These are phyloP conservation scores for Galbula dea DNA, from an alignment of 2,113 vertebrate species.

Conservation along the genomic window DNA sequence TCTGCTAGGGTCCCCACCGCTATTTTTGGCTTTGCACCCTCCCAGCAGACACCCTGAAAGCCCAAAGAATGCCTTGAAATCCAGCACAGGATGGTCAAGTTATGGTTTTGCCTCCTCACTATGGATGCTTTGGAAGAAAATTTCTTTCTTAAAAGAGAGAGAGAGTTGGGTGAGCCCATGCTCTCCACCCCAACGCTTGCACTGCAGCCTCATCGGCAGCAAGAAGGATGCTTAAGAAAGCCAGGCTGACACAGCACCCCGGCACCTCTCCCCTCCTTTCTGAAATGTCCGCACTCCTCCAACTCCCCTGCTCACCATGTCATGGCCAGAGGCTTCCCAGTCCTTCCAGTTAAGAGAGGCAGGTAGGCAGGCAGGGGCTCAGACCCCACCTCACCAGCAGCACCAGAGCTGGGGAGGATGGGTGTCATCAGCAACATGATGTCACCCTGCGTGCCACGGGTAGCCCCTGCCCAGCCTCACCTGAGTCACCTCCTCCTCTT, in stretches of 20 bases:
- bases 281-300: not conserved
- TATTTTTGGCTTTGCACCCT: not conserved
- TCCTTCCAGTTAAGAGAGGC: not conserved
- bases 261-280: not conserved
- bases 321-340: rapidly evolving
- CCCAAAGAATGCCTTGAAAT: not conserved
- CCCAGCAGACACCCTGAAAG: not conserved
- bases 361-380: rapidly evolving
- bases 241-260: not conserved
- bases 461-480: not conserved
- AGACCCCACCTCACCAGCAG: not conserved
- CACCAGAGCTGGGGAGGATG: not conserved
- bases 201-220: not conserved
- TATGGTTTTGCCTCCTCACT: not conserved
- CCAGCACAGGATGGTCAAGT: not conserved
- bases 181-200: not conserved
- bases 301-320: not conserved
- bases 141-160: not conserved
- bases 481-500: not conserved
- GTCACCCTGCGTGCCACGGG: rapidly evolving
- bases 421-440: not conserved
- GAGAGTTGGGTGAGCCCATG: rapidly evolving
- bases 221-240: constrained; percentile 45
- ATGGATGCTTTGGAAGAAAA: not conserved
- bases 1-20: not conserved